A percentile compares a stretch with the other conserved stretches of the same genome.
phyloP scores from a whole-genome alignment of 2,888 invertebrate genomes.

The Alloscopus bannaensis region DNA sequence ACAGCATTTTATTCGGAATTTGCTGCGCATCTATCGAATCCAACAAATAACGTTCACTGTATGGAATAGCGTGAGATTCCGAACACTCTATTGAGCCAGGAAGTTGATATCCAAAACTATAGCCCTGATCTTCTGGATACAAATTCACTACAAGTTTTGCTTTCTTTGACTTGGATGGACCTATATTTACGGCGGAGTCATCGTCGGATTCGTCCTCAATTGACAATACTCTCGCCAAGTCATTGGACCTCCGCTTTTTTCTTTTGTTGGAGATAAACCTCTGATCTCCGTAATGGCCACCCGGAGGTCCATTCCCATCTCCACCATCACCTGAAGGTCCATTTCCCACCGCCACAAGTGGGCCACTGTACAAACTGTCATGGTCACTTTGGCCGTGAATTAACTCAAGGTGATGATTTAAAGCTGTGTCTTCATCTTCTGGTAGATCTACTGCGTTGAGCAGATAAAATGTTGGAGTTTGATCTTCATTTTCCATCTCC shows the following conservation, averaged over 20 bases:
- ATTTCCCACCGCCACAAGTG: slow-evolving; percentile 55
- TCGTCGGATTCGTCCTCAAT: slow-evolving; percentile 52
- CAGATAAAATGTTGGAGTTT: slow-evolving; percentile 54
- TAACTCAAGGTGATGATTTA: slow-evolving; percentile 44
- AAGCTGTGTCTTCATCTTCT: slow-evolving; percentile 42
- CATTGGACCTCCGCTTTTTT: slow-evolving; percentile 42
- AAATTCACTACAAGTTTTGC: slow-evolving; percentile 69
- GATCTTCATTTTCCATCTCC: slow-evolving; percentile 62
- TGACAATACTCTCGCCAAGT: slow-evolving; percentile 23
- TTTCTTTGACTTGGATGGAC: slow-evolving; percentile 49
- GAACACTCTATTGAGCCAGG: slow-evolving; percentile 58
- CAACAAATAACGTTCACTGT: slow-evolving; percentile 68
- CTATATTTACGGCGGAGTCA: slow-evolving; percentile 38
- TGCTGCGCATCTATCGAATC: slow-evolving; percentile 68
- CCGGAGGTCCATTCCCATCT: slow-evolving; percentile 37
- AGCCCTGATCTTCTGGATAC: slow-evolving; percentile 67
- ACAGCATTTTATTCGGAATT: slow-evolving; percentile 67
- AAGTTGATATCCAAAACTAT: slow-evolving; percentile 61
- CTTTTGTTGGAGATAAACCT: slow-evolving; percentile 30
- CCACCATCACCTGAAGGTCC: slow-evolving; percentile 42
- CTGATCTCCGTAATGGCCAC: slow-evolving; percentile 29
- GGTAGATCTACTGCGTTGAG: slow-evolving; percentile 56
- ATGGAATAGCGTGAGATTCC: slow-evolving; percentile 70
- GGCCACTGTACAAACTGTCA: slow-evolving; percentile 35
- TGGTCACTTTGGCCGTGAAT: slow-evolving; percentile 49